Evolutionary conservation across 2,113 vertebrate genomes (phyloP), one percentile per base, ranked within the genome.

Genomic region (Mus musculus): DNA sequence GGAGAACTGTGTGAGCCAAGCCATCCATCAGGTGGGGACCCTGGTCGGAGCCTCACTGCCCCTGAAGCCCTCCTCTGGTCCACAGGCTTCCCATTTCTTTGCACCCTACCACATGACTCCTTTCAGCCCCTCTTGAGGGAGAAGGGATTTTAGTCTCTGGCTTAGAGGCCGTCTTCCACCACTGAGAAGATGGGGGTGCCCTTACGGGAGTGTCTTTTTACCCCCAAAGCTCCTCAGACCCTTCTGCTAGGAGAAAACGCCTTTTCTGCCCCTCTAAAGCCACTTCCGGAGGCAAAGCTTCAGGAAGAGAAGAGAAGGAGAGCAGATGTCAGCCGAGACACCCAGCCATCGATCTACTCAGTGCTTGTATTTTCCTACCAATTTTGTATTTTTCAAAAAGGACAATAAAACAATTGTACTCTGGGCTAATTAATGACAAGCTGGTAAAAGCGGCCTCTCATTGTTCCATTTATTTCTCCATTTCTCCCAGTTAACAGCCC

Each of bases 341-440:
- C 95, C 95, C 98, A 99, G 97, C 98, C 98, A 98, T 99, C 98
- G 98, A 98, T 98, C 98, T 96, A 97, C 98, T 98, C 98, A 98
- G 98, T 97, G 98, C 98, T 98, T 98, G 98, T 99, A 98, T 99
- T 99, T 99, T 98, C 98, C 98, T 98, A 98, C 98, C 98, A 98
- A 99, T 99, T 99, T 98, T 98, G 98, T 98, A 99, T 99, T 99
- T 99, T 98, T 99, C 98, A 98, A 98, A 98, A 99, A 99, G 97
- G 98, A 99, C 99, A 99, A 99, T 99, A 98, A 99, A 99, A 98
- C 98, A 99, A 98, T 99, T 99, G 99, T 99, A 98, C 98, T 99
- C 98, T 97, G 98, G 98, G 99, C 99, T 99, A 99, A 99, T 99
- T 99, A 99, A 99, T 99, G 98, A 99, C 98, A 99, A 99, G 99